Base-by-base conservation (phyloP, 1,140 invertebrate species). In the Popillia japonica region DNA sequence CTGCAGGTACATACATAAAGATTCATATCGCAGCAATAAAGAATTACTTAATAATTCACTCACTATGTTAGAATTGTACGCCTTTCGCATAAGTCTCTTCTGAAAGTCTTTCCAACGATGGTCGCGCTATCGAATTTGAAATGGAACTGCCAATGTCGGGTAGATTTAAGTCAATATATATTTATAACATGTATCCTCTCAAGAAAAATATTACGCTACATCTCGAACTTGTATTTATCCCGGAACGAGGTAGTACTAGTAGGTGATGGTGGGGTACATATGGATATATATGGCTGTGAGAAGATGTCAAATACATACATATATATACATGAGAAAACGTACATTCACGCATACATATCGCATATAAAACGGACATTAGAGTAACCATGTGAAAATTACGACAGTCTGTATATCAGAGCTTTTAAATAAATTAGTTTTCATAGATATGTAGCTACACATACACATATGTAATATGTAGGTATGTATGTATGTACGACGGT, bases 141-240 rank as follows among this genome's bases (percentile, higher is more conserved):
- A 68, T 68, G 61, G 61, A 68, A 34, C 22, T 68, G 61, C 61
- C 48, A 55, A 55, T 55, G 48, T 55, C 22, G 61, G 20, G 22
- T 68, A 14, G 61, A 68, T 23, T 68, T 68, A 68, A 22, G 22
- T 22, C 27, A 68, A 68, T 68, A 68, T 68, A 68, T 68, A 68
- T 68, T 68, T 68, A 68, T 34, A 68, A 68, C 20, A 11, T 68
- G 61, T 68, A 68, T 68, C 7, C 61, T 68, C 27, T 27, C 61
- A 68, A 34, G 61, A 68, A 68, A 68, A 68, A 68, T 68, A 68
- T 68, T 68, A 34, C 22, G 23, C 27, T 22, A 68, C 22, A 68
- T 68, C 22, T 68, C 61, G 61, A 68, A 68, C 61, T 7, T 27
- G 61, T 68, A 27, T 68, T 55, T 55, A 55, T 14, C 6, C 11